Evolutionary conservation across 2,888 invertebrate genomes (phyloP), one percentile per base, ranked within the genome.

Genomic region (Sphecodes monilicornis): DNA sequence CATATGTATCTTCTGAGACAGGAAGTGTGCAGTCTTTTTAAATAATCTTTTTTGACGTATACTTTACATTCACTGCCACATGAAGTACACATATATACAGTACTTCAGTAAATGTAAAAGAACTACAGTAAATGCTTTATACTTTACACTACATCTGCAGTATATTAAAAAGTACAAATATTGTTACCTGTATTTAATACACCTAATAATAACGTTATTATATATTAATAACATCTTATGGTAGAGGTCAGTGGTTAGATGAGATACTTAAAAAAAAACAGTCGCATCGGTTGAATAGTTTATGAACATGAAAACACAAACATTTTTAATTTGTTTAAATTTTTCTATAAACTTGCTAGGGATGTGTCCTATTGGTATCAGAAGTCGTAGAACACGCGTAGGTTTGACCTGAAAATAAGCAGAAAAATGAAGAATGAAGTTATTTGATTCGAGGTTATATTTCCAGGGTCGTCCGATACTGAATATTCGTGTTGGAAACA

Each of bases 331-430:
- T 57, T 57, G 57, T 57, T 57, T 26, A n/a, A n/a, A n/a, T n/a
- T n/a, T n/a, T n/a, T n/a, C n/a, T n/a, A 26, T 57, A 57, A 54
- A 57, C 57, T 13, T 26, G 57, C 26, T 57, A 11, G 57, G 26
- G 13, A 57, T n/a, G 57, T 57, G 26, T 57, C 26, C 57, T 11
- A n/a, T 13, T 26, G 11, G 26, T 57, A 57, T 57, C 57, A 57
- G 26, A 57, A 57, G 57, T 57, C 26, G 57, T 26, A 57, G 13
- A 26, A 13, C 57, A 57, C 57, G 57, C 57, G 57, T 26, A 57
- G 57, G 57, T 68, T 68, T n/a, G n/a, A 22, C n/a, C 68, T n/a
- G n/a, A 68, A 36, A 39, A 39, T 68, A 39, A n/a, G 26, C 26
- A 13, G 57, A 57, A 57, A n/a, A 57, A 26, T 57, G 57, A 57